A percentile compares a stretch with the other conserved stretches of the same genome.
Evolutionary conservation across 1,140 invertebrate species (phyloP).

Genomic region (Triops cancriformis): DNA sequence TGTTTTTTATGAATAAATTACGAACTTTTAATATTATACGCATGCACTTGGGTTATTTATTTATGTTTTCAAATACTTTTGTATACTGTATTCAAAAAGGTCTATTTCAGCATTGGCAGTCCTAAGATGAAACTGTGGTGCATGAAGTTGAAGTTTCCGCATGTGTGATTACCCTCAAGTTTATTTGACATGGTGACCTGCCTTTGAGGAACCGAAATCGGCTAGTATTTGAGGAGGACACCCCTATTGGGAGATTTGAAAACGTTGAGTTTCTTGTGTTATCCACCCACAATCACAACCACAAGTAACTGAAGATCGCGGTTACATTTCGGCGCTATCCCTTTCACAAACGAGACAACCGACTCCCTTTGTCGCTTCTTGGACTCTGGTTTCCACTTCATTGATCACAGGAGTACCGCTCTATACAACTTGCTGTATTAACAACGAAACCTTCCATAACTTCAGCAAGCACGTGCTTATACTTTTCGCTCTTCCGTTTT

Average conservation of each 20-base stretch:
- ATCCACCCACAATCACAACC: background rate
- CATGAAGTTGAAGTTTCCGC: constrained; percentile 14
- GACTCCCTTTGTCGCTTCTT: constrained; percentile 1
- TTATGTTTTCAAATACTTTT: too few species aligned
- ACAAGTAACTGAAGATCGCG: background rate
- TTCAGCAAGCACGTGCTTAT: background rate
- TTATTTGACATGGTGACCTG: background rate
- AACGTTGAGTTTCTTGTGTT: background rate
- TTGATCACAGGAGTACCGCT: constrained; percentile 7
- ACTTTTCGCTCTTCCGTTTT: constrained; percentile 6
- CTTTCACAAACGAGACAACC: constrained; percentile 8
- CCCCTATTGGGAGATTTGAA: background rate
- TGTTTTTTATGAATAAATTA: too few species aligned
- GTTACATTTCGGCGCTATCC: background rate
- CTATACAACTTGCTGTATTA: background rate
- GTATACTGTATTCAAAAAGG: background rate
- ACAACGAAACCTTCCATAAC: background rate
- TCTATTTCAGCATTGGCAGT: background rate
- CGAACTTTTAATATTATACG: too few species aligned
- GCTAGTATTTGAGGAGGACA: constrained; percentile 13
- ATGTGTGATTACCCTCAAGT: background rate
- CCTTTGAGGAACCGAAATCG: background rate
- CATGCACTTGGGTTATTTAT: too few species aligned
- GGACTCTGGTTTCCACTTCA: background rate
- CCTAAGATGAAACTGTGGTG: background rate